phyloP scores from a whole-genome alignment of 2,888 invertebrate genomes.

The Drosophila percnosoma region DNA sequence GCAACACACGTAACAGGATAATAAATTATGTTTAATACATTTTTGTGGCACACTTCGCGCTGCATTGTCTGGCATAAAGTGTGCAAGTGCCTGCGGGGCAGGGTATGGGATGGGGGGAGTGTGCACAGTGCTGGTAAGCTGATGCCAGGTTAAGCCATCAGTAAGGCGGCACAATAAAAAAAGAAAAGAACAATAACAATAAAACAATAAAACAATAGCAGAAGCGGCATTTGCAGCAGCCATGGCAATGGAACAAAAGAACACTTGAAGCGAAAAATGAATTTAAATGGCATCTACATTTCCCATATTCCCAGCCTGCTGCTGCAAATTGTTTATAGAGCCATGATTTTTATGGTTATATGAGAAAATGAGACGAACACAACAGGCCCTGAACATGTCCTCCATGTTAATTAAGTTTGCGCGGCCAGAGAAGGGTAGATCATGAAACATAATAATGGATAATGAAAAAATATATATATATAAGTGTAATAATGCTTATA shows the following conservation, averaged over 20 bases:
- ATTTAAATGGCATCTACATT: constrained; percentile 66
- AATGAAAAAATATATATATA: background rate
- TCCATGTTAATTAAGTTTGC: constrained; percentile 51
- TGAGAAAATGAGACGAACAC: constrained; percentile 8
- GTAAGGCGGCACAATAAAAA: constrained; percentile 10
- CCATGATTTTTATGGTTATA: constrained; percentile 28
- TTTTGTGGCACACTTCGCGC: constrained; percentile 53
- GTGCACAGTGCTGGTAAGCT: constrained; percentile 14
- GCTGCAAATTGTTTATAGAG: constrained; percentile 38
- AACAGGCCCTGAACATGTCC: constrained; percentile 15
- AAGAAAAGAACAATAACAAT: constrained; percentile 10
- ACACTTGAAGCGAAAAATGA: constrained; percentile 46
- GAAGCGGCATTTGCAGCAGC: constrained; percentile 19
- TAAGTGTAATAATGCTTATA: background rate
- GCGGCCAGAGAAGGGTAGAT: constrained; percentile 29
- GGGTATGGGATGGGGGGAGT: background rate
- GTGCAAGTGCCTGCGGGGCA: background rate
- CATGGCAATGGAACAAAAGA: constrained; percentile 25
- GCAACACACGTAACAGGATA: constrained; percentile 19
- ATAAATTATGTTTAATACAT: constrained; percentile 56
- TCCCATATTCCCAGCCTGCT: constrained; percentile 17
- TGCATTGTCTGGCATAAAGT: background rate
- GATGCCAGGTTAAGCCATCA: constrained; percentile 43
- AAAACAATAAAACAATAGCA: constrained; percentile 15
- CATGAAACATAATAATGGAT: constrained; percentile 23